phyloP scores from a whole-genome alignment of 30 jellyfish, hydroid and myxozoan genomes.

The Pelagia noctiluca region DNA sequence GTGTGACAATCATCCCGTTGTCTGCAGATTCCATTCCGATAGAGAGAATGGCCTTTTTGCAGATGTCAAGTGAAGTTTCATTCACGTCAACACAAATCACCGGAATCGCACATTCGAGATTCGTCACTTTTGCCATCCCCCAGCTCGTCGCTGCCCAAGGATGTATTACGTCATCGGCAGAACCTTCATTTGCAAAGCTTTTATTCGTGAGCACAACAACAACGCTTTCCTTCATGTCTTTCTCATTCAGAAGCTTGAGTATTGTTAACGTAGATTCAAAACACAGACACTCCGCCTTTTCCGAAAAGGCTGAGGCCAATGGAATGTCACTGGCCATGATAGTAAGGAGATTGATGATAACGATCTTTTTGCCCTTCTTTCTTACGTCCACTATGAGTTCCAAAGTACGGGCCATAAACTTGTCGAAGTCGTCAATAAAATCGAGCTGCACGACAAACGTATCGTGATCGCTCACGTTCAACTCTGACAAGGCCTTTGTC shows the following conservation, averaged over 20 bases:
- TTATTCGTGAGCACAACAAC: slow-evolving; percentile 20
- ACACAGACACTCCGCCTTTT: slow-evolving; percentile 28
- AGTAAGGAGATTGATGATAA: slow-evolving; percentile 42
- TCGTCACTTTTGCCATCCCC: slow-evolving; percentile 44
- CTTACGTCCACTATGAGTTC: not conserved
- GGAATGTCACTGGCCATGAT: not conserved
- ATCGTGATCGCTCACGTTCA: no score
- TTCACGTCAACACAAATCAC: slow-evolving; percentile 26
- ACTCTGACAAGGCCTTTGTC: no score
- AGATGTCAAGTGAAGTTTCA: not conserved
- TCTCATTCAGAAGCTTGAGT: slow-evolving; percentile 8
- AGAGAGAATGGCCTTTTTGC: not conserved
- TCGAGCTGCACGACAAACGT: no score
- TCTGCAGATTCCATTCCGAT: not conserved
- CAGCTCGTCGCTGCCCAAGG: slow-evolving; percentile 55
- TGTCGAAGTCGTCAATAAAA: not conserved
- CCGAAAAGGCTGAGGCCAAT: not conserved
- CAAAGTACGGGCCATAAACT: not conserved
- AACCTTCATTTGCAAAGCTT: no score
- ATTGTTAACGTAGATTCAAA: slow-evolving; percentile 47
- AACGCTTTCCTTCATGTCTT: not conserved
- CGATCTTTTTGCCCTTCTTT: not conserved
- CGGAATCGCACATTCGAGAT: slow-evolving; percentile 13
- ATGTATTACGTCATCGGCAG: not conserved
- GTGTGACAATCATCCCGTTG: not conserved